Conservation (phyloP, 2,888 invertebrate species). For the Idaea straminata region DNA sequence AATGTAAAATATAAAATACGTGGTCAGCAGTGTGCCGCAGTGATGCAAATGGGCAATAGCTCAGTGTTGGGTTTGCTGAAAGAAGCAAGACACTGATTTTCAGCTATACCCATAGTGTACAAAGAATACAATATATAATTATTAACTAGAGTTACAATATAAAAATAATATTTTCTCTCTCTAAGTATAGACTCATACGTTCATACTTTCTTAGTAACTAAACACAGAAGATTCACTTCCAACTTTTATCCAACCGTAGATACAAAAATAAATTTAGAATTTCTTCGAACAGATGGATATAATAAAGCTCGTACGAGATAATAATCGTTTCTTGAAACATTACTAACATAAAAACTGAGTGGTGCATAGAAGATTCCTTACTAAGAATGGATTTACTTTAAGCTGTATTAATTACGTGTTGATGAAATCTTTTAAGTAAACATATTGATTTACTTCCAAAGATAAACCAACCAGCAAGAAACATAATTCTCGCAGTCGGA, state of each 20-base stretch:
- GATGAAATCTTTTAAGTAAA: neutral
- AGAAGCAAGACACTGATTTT: too few relatives aligned
- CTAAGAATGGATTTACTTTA: neutral
- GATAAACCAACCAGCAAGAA: neutral
- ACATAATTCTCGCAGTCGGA: neutral
- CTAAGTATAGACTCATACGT: neutral
- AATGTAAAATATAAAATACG: too few relatives aligned
- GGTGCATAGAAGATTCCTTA: neutral
- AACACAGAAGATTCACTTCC: neutral
- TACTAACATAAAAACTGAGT: neutral
- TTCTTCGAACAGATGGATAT: neutral
- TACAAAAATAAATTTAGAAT: neutral
- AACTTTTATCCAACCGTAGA: neutral
- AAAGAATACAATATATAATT: too few relatives aligned
- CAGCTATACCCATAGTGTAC: too few relatives aligned
- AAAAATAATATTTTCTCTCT: too few relatives aligned
- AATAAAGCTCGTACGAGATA: neutral
- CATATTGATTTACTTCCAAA: conserved; percentile 15
- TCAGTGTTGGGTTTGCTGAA: too few relatives aligned
- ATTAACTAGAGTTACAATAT: too few relatives aligned
- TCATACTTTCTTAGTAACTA: neutral
- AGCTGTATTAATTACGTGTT: neutral
- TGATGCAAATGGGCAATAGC: too few relatives aligned
- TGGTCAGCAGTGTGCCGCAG: too few relatives aligned
- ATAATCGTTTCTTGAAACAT: neutral